A percentile compares a stretch with the other conserved stretches of the same genome.
These are phyloP conservation scores for Umimayanthus chanpuru DNA, from an alignment of 92 coral and sea anemone genomes.

Conservation along the genomic window DNA sequence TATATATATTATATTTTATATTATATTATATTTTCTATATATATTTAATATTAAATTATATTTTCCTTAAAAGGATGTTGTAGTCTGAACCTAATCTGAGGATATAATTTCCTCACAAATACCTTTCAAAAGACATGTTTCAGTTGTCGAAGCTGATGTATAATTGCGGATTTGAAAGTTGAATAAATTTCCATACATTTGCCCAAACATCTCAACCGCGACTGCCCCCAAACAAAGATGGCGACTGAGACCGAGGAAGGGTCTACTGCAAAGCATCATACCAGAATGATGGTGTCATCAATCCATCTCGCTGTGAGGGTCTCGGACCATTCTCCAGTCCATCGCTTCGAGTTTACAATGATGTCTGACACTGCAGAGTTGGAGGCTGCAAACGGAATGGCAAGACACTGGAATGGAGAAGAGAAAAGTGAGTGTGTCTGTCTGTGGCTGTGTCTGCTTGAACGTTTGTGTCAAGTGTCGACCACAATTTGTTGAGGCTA, in stretches of 20 bases:
- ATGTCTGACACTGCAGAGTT: slow-evolving; percentile 50
- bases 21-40: too few species aligned
- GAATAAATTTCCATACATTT: too few species aligned
- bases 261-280: background rate
- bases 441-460: background rate
- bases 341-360: slow-evolving; percentile 23
- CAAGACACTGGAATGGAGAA: slow-evolving; percentile 35
- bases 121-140: too few species aligned
- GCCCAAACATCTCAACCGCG: too few species aligned
- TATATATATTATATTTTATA: too few species aligned
- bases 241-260: background rate
- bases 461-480: background rate
- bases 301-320: slow-evolving; percentile 45
- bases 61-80: too few species aligned
- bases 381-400: slow-evolving; percentile 57
- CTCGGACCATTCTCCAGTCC: slow-evolving; percentile 56
- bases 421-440: background rate
- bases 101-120: too few species aligned
- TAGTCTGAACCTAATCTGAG: too few species aligned
- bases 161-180: too few species aligned
- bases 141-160: too few species aligned
- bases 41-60: too few species aligned
- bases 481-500: background rate
- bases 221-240: too few species aligned
- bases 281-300: slow-evolving; percentile 49